Evolutionary conservation across 2,797 vertebrate species (phyloP).

Genomic region (Cercopithecus diana): DNA sequence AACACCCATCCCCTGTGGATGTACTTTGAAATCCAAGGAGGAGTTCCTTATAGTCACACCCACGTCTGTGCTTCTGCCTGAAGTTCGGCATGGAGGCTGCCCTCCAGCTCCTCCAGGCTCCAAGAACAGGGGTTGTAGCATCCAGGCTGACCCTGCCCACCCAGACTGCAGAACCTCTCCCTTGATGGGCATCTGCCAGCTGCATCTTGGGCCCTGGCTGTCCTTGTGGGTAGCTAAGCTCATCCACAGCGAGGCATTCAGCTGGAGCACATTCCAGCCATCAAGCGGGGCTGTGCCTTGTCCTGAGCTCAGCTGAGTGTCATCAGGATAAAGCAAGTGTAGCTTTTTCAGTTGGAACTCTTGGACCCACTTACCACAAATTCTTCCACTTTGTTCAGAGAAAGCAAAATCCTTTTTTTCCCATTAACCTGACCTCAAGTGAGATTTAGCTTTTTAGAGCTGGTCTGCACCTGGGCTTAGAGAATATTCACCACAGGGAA

Average conservation of each 20-base stretch:
- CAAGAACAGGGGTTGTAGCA: neutral
- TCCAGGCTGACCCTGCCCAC: neutral
- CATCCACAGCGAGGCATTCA: neutral
- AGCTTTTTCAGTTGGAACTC: neutral
- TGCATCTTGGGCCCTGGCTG: neutral
- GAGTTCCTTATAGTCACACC: too few species aligned
- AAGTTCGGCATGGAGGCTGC: neutral
- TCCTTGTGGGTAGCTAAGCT: neutral
- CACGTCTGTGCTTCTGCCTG: neutral
- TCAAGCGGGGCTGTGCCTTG: fast-evolving
- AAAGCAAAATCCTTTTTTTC: neutral
- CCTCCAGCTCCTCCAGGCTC: neutral
- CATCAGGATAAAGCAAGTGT: neutral
- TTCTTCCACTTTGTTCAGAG: neutral
- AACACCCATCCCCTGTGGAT: neutral
- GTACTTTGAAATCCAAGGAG: neutral
- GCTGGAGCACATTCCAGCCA: neutral
- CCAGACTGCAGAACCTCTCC: neutral
- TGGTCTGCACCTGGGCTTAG: neutral
- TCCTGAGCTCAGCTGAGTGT: neutral
- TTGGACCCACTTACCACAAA: neutral
- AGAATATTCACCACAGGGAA: neutral
- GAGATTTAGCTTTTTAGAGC: neutral
- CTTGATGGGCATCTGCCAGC: neutral
- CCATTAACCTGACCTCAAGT: neutral